phyloP scores from a whole-genome alignment of 1,140 invertebrate genomes.

The Dryas iulia region DNA sequence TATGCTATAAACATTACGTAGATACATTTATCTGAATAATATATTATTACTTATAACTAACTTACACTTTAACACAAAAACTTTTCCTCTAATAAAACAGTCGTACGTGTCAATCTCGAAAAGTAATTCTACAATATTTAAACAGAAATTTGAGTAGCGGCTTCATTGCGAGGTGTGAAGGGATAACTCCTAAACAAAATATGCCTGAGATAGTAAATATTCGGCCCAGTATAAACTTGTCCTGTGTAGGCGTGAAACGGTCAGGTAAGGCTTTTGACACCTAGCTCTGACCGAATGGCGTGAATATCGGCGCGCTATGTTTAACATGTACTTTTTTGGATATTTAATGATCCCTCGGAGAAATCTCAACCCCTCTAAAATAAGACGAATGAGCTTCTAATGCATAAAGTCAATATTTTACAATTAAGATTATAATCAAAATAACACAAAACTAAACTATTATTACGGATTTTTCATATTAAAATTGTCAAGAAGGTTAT shows the following conservation, averaged over 20 bases:
- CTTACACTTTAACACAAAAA: not conserved
- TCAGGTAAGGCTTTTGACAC: slow-evolving; percentile 79
- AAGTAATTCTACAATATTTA: slow-evolving; percentile 55
- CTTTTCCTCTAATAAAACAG: not conserved
- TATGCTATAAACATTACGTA: not conserved
- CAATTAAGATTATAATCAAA: not conserved
- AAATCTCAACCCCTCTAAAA: slow-evolving; percentile 25
- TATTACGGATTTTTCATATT: not conserved
- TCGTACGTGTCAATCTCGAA: slow-evolving; percentile 47
- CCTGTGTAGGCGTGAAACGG: slow-evolving; percentile 64
- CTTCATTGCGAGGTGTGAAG: slow-evolving; percentile 58
- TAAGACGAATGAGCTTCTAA: not conserved
- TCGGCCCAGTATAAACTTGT: slow-evolving; percentile 50
- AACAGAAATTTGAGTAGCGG: slow-evolving; percentile 71
- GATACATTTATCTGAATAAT: not conserved
- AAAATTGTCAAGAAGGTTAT: slow-evolving; percentile 40
- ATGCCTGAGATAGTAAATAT: slow-evolving; percentile 67
- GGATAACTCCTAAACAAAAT: slow-evolving; percentile 72
- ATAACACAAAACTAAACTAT: not conserved
- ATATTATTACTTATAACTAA: not conserved
- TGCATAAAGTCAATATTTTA: not conserved
- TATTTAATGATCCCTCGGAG: slow-evolving; percentile 49
- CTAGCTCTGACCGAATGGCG: slow-evolving; percentile 60
- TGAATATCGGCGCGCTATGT: slow-evolving; percentile 69
- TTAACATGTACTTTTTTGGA: slow-evolving; percentile 63